These are phyloP conservation scores for Rhamnusium bicolor DNA, from an alignment of 2,888 invertebrate species.

Conservation along the genomic window DNA sequence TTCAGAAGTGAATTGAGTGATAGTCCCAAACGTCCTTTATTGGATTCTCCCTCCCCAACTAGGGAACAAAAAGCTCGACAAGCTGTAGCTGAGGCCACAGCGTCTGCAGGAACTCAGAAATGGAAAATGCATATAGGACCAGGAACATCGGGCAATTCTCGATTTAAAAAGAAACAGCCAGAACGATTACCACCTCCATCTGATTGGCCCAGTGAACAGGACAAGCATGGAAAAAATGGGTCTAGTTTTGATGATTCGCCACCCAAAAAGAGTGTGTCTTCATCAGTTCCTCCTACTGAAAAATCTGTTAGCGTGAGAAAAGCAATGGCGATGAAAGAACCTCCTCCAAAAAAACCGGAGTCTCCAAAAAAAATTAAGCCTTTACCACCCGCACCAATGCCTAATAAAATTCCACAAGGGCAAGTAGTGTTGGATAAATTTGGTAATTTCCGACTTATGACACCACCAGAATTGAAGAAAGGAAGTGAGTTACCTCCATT, in stretches of 20 bases:
- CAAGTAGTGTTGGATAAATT: slow-evolving; percentile 82
- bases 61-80: slow-evolving; percentile 71
- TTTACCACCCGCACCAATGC: slow-evolving; percentile 53
- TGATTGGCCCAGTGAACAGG: slow-evolving; percentile 73
- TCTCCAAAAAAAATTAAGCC: slow-evolving; percentile 58
- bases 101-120: slow-evolving; percentile 74
- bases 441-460: slow-evolving; percentile 79
- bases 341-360: slow-evolving; percentile 70
- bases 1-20: slow-evolving; percentile 65
- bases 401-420: slow-evolving; percentile 70
- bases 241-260: slow-evolving; percentile 47
- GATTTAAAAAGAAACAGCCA: slow-evolving; percentile 78
- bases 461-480: slow-evolving; percentile 68
- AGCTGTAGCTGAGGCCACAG: slow-evolving; percentile 71
- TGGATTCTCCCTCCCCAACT: slow-evolving; percentile 70
- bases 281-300: slow-evolving; percentile 71
- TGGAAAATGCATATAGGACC: slow-evolving; percentile 83
- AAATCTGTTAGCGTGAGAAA: slow-evolving; percentile 77
- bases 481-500: slow-evolving; percentile 62
- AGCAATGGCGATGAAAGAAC: slow-evolving; percentile 77
- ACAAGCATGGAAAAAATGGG: slow-evolving; percentile 70
- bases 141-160: slow-evolving; percentile 71
- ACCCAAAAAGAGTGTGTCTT: slow-evolving; percentile 63
- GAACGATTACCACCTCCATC: slow-evolving; percentile 62
- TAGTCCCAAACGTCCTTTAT: slow-evolving; percentile 62